These are phyloP conservation scores for Lophius americanus DNA, from an alignment of 2,797 vertebrate genomes.

Conservation along the genomic window DNA sequence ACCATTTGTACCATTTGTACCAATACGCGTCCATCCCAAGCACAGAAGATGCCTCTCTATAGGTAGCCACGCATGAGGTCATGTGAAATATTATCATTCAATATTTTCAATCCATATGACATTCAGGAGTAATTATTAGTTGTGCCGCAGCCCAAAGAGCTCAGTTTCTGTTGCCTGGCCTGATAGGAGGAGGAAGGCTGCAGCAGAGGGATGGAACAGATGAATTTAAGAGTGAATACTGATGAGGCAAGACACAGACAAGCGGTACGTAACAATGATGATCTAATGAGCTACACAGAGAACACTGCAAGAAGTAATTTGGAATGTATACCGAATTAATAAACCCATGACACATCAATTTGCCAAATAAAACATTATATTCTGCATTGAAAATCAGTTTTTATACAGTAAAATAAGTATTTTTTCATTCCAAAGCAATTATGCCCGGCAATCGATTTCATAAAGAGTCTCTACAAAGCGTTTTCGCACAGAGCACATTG, in stretches of 20 bases:
- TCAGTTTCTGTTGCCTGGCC: conserved; percentile 52
- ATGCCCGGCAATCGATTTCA: conserved; percentile 31
- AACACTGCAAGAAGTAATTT: conserved; percentile 21
- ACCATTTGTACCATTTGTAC: not conserved
- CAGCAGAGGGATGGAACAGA: conserved; percentile 22
- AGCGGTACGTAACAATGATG: conserved; percentile 53
- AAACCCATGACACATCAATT: conserved; percentile 11
- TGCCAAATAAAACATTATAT: conserved; percentile 41
- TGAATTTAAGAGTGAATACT: conserved; percentile 65
- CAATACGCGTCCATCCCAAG: not conserved
- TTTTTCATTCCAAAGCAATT: conserved; percentile 51
- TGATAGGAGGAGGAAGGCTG: conserved; percentile 55
- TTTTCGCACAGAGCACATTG: conserved; percentile 13
- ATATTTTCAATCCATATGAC: conserved; percentile 49
- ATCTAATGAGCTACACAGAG: conserved; percentile 15
- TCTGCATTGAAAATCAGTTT: conserved; percentile 35
- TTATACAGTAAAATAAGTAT: conserved; percentile 43
- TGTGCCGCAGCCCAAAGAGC: conserved; percentile 44
- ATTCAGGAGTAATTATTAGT: conserved; percentile 56
- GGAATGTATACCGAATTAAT: not conserved
- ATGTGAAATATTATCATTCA: conserved; percentile 25
- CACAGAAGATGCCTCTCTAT: not conserved
- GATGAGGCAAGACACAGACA: conserved; percentile 69
- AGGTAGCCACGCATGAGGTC: conserved; percentile 8
- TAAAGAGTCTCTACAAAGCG: conserved; percentile 43